Conservation (phyloP, 2,797 vertebrate species). For the Chloroceryle inda region DNA sequence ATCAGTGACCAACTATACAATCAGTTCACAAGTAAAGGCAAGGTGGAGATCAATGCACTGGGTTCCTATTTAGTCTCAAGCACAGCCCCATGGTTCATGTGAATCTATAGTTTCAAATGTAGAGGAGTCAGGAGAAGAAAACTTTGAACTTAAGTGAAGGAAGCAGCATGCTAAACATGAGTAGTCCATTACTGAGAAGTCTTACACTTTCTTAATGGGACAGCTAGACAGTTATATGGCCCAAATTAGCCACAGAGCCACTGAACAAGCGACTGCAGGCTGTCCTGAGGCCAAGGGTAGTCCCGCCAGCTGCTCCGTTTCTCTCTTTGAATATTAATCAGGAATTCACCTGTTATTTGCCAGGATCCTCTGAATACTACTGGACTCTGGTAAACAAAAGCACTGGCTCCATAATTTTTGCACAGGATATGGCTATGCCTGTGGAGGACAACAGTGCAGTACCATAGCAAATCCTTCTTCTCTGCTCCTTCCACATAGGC, state of each 20-base stretch:
- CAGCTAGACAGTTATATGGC: neutral
- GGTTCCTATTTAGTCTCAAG: neutral
- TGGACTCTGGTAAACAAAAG: neutral
- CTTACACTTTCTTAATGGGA: neutral
- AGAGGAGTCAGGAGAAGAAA: neutral
- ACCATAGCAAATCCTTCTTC: neutral
- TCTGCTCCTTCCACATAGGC: neutral
- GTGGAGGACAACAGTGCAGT: neutral
- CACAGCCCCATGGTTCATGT: neutral
- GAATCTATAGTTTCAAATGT: neutral
- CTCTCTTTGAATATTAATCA: neutral
- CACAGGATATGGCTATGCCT: neutral
- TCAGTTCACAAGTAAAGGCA: neutral
- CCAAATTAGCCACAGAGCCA: neutral
- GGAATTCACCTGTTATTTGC: slow-evolving; percentile 9
- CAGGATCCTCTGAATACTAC: neutral
- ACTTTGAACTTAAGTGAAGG: neutral
- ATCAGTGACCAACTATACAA: neutral
- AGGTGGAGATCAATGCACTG: accelerated
- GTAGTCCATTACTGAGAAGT: neutral
- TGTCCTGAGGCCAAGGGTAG: neutral
- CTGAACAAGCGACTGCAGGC: neutral
- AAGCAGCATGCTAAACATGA: neutral
- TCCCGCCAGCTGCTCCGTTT: neutral
- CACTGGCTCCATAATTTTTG: neutral